A percentile compares a stretch with the other conserved stretches of the same genome.
Conservation (phyloP, 1,140 invertebrate genomes). For the Neodiprion pinetum region DNA sequence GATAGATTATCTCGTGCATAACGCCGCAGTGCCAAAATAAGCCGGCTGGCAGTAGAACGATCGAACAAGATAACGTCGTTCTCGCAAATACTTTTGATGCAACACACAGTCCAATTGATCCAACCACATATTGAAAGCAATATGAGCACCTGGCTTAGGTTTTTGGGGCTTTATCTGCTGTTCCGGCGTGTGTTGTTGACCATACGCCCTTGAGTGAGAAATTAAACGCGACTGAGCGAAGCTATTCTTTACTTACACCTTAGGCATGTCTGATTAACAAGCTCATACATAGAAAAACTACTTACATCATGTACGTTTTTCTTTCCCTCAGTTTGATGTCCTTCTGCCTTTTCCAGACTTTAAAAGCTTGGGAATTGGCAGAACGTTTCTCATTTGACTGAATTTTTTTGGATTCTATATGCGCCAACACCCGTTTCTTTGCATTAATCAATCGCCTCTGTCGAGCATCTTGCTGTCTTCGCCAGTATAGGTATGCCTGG, state of each 20-base stretch:
- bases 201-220: too few species aligned
- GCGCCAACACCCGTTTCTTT: neutral
- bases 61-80: conserved; percentile 31
- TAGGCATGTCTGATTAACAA: too few species aligned
- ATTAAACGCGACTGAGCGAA: too few species aligned
- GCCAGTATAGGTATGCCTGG: conserved; percentile 23
- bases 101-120: conserved; percentile 34
- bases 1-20: neutral
- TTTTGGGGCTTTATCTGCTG: neutral
- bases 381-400: conserved; percentile 16
- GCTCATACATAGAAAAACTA: too few species aligned
- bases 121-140: conserved; percentile 33
- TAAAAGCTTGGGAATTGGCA: conserved; percentile 18
- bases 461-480: conserved; percentile 12
- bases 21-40: conserved; percentile 31
- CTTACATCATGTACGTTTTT: neutral
- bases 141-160: neutral
- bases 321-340: conserved; percentile 17
- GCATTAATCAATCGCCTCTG: neutral
- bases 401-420: conserved; percentile 1
- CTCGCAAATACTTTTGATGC: conserved; percentile 35
- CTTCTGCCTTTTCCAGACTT: conserved; percentile 18
- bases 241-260: too few species aligned
- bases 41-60: conserved; percentile 38
- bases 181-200: too few species aligned